Conservation (phyloP, 1,140 invertebrate species). For the Cydia pomonella region DNA sequence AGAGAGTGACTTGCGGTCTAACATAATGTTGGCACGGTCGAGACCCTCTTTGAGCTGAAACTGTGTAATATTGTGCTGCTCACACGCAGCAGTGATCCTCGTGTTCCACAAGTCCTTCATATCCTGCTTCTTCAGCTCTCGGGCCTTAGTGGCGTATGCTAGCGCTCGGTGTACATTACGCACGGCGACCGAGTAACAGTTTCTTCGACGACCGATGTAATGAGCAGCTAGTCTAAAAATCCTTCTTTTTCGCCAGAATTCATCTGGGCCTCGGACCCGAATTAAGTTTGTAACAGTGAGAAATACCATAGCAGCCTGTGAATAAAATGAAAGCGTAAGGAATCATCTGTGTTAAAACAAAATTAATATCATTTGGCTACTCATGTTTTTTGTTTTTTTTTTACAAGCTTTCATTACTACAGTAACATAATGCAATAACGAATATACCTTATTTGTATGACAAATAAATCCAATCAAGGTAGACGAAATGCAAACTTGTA, state of each 20-base stretch:
- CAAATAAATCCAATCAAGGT: background rate
- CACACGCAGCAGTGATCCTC: conserved; percentile 86
- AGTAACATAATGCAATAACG: too few relatives aligned
- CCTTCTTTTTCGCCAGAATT: conserved; percentile 91
- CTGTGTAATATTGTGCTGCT: conserved; percentile 86
- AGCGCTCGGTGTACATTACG: conserved; percentile 86
- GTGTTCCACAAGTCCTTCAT: conserved; percentile 87
- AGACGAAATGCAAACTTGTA: too few relatives aligned
- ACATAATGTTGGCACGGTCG: conserved; percentile 77
- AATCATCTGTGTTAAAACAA: background rate
- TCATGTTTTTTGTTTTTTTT: too few relatives aligned
- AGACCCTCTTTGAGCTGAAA: conserved; percentile 85
- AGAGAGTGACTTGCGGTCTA: conserved; percentile 85
- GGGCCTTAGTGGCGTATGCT: conserved; percentile 85
- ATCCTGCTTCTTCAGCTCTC: conserved; percentile 86
- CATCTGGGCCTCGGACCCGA: conserved; percentile 86
- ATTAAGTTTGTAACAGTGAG: conserved; percentile 80
- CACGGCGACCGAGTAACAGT: conserved; percentile 90
- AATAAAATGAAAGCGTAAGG: conserved; percentile 29
- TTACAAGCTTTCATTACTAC: too few relatives aligned
- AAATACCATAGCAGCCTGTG: conserved; percentile 83
- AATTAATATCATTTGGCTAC: background rate
- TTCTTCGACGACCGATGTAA: conserved; percentile 86
- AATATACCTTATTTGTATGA: background rate
- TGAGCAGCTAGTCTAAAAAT: conserved; percentile 90